phyloP scores from a whole-genome alignment of 2,888 invertebrate species.

The Xanthia icteritia region DNA sequence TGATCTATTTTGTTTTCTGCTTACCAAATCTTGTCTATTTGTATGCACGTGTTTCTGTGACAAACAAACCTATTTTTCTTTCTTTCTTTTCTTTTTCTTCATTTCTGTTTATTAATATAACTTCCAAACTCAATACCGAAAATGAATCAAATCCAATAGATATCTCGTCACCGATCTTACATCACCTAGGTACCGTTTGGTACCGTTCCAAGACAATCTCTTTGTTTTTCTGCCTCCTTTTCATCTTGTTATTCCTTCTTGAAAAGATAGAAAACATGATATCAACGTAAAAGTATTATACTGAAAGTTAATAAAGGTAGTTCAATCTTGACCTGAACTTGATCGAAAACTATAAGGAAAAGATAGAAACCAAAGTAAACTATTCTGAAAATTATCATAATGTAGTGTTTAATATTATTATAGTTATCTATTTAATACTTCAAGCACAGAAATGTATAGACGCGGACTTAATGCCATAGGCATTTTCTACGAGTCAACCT shows the following conservation, averaged over 20 bases:
- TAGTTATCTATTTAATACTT: background rate
- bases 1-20: too few relatives aligned
- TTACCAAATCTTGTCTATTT: too few relatives aligned
- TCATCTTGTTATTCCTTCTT: constrained; percentile 40
- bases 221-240: constrained; percentile 47
- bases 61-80: too few relatives aligned
- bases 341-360: constrained; percentile 14
- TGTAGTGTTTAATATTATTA: too few relatives aligned
- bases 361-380: too few relatives aligned
- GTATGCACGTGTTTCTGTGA: too few relatives aligned
- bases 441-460: background rate
- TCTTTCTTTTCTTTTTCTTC: too few relatives aligned
- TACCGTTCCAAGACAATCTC: constrained; percentile 50
- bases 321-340: constrained; percentile 6
- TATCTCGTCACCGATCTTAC: constrained; percentile 10
- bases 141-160: constrained; percentile 6
- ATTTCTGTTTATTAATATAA: background rate
- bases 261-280: constrained; percentile 16
- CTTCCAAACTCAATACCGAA: background rate
- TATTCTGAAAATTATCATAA: too few relatives aligned
- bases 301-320: background rate
- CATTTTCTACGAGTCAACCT: background rate
- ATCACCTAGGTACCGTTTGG: constrained; percentile 36
- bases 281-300: background rate
- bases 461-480: background rate